A percentile compares a stretch with the other conserved stretches of the same genome.
Evolutionary conservation across 2,888 invertebrate species (phyloP).

Genomic region (Thymelicus sylvestris): DNA sequence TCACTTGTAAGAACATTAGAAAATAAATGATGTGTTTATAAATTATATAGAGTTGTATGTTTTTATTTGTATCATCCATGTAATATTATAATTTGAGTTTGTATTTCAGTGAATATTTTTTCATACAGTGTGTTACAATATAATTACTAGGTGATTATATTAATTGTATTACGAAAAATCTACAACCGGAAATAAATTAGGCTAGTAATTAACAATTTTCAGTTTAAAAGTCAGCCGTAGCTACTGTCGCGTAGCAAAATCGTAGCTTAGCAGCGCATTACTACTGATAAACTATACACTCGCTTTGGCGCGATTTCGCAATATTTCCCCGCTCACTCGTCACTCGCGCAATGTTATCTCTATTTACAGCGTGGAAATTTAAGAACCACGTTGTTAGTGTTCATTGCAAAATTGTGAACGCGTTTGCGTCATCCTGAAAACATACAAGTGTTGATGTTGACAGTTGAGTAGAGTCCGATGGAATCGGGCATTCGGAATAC

Average conservation of each 20-base stretch:
- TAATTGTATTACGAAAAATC: not conserved
- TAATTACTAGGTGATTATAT: too few relatives aligned
- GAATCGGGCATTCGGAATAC: not conserved
- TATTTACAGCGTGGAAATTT: constrained; percentile 37
- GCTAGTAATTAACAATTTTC: not conserved
- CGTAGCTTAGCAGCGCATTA: constrained; percentile 26
- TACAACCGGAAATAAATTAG: not conserved
- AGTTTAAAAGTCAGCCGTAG: constrained; percentile 49
- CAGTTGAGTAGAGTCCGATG: not conserved
- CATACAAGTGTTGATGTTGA: constrained; percentile 17
- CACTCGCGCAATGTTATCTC: constrained; percentile 36
- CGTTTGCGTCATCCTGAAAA: constrained; percentile 33
- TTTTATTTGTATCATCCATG: constrained; percentile 39
- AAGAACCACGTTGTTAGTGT: constrained; percentile 33
- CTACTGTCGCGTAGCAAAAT: constrained; percentile 47
- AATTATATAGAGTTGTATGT: constrained; percentile 26
- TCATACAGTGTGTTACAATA: not conserved
- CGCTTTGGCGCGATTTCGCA: constrained; percentile 50
- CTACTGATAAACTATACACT: constrained; percentile 54
- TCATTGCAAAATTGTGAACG: constrained; percentile 14
- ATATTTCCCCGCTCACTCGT: constrained; percentile 41
- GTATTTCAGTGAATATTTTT: not conserved
- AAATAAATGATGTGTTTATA: constrained; percentile 32
- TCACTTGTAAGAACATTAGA: constrained; percentile 22
- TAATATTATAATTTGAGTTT: constrained; percentile 21